A percentile compares a stretch with the other conserved stretches of the same genome.
Evolutionary conservation across 2,797 vertebrate species (phyloP).

Genomic region (Tapera naevia): DNA sequence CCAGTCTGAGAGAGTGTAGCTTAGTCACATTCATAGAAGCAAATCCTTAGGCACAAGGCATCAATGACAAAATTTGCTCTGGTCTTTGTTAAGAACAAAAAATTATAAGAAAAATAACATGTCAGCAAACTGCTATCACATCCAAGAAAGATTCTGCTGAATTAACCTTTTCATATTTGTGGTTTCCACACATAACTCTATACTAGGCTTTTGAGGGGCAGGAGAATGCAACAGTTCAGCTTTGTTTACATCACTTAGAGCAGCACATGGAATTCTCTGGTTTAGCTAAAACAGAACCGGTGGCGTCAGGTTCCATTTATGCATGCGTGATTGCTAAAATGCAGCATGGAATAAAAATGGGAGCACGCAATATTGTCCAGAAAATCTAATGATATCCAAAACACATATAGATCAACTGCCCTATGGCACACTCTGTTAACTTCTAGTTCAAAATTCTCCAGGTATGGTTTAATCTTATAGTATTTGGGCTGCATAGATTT

Average conservation of each 20-base stretch:
- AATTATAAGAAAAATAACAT: background rate
- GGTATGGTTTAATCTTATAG: background rate
- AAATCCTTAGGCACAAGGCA: background rate
- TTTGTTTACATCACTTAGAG: background rate
- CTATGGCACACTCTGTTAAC: background rate
- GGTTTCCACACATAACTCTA: background rate
- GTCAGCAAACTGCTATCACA: background rate
- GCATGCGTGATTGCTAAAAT: background rate
- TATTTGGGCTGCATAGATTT: background rate
- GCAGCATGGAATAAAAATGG: background rate
- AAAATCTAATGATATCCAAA: background rate
- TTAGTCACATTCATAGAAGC: background rate
- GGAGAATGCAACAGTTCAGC: background rate
- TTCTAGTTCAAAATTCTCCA: background rate
- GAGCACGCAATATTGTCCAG: background rate
- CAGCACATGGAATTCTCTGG: background rate
- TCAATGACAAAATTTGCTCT: background rate
- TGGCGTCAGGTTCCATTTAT: background rate
- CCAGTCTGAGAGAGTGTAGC: background rate
- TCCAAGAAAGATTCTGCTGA: background rate
- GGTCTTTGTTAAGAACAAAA: background rate
- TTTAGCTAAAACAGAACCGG: background rate
- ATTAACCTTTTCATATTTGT: background rate
- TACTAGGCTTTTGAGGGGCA: background rate
- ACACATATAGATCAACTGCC: background rate